Evolutionary conservation across 2,888 invertebrate species (phyloP).

Genomic region (Phaonia tiefii): DNA sequence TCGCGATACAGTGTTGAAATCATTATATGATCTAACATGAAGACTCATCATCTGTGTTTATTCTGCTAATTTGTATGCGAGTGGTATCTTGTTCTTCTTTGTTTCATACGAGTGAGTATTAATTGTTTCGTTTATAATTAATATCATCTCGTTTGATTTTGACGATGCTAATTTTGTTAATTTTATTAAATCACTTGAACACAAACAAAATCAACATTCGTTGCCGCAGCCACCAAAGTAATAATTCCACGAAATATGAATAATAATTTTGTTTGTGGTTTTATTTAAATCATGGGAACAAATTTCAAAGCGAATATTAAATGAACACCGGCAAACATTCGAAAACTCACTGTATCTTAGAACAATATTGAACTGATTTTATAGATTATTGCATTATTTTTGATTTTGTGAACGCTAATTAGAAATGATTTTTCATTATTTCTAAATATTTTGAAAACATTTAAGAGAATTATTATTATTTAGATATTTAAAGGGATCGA

Average conservation of each 20-base stretch:
- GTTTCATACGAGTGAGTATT: constrained; percentile 14
- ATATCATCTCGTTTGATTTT: constrained; percentile 1
- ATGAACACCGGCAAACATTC: too few relatives aligned
- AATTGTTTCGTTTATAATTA: constrained; percentile 18
- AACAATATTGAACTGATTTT: constrained; percentile 45
- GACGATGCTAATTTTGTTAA: constrained; percentile 46
- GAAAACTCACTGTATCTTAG: constrained; percentile 9
- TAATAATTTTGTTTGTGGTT: constrained; percentile 68
- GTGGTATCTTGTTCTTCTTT: neutral
- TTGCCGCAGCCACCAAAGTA: constrained; percentile 56
- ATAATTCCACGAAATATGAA: constrained; percentile 71
- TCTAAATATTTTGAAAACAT: constrained; percentile 41
- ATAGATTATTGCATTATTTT: constrained; percentile 29
- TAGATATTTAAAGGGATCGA: too few relatives aligned
- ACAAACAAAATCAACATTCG: neutral
- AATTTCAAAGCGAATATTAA: too few relatives aligned
- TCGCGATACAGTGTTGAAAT: constrained; percentile 29
- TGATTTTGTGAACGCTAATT: constrained; percentile 28
- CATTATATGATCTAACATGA: constrained; percentile 18
- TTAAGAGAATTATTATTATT: too few relatives aligned
- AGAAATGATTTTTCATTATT: neutral
- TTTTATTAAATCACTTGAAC: constrained; percentile 56
- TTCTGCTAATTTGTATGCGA: constrained; percentile 1
- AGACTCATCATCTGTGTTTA: constrained; percentile 31
- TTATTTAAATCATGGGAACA: constrained; percentile 66